These are phyloP conservation scores for Ectemnius continuus DNA, from an alignment of 2,888 invertebrate species.

Conservation along the genomic window DNA sequence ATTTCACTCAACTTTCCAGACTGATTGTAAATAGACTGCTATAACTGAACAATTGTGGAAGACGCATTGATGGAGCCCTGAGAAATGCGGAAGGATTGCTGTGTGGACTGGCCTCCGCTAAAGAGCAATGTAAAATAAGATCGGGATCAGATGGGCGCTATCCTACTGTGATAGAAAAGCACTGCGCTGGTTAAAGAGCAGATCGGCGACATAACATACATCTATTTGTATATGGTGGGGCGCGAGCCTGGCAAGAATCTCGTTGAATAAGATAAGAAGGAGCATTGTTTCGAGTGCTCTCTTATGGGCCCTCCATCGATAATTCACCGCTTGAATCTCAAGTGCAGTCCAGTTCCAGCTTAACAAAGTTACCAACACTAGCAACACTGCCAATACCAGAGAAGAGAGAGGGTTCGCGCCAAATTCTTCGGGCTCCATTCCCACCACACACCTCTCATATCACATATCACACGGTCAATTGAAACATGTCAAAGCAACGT, in stretches of 20 bases:
- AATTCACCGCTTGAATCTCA: background rate
- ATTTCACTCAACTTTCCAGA: no score
- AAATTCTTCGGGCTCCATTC: background rate
- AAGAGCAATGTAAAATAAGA: no score
- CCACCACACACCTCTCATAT: no score
- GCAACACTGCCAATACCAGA: background rate
- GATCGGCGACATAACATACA: background rate
- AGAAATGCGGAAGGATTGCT: no score
- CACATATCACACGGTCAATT: background rate
- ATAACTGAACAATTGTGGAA: no score
- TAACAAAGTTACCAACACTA: background rate
- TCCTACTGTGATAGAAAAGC: background rate
- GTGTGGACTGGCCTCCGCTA: no score
- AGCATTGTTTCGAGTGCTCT: background rate
- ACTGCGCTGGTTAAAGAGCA: background rate
- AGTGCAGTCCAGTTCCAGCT: conserved; percentile 3
- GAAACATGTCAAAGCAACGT: background rate
- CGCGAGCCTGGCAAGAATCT: background rate
- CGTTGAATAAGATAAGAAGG: background rate
- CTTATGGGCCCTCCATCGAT: background rate
- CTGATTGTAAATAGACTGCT: no score
- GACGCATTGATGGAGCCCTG: no score
- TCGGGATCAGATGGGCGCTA: no score
- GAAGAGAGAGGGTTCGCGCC: background rate
- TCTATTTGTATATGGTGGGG: background rate